phyloP scores from a whole-genome alignment of 2,113 vertebrate genomes.

The Morphnarchus princeps region DNA sequence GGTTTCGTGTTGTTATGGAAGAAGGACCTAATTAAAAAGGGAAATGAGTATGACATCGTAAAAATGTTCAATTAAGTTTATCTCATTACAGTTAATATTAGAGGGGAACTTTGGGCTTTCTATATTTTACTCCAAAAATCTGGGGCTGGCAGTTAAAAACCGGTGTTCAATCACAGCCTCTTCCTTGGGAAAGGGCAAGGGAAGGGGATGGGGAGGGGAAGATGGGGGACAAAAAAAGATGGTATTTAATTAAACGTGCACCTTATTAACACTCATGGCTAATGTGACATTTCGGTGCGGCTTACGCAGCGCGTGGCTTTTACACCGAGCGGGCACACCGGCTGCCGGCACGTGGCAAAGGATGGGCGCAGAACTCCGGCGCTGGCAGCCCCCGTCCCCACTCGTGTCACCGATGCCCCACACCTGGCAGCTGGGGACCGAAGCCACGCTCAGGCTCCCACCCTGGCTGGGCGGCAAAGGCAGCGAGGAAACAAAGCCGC shows the following conservation, averaged over 20 bases:
- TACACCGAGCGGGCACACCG: neutral
- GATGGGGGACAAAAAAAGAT: rapidly evolving
- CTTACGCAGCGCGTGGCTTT: neutral
- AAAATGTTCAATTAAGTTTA: conserved; percentile 32
- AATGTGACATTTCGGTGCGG: neutral
- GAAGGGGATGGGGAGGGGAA: neutral
- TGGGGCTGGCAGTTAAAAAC: neutral
- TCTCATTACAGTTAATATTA: conserved; percentile 7
- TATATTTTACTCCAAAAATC: neutral
- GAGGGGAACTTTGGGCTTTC: neutral
- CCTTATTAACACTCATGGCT: neutral
- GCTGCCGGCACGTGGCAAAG: neutral
- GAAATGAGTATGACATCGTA: conserved; percentile 2
- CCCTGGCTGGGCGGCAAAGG: neutral
- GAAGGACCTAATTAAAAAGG: conserved; percentile 44
- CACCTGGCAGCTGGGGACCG: neutral
- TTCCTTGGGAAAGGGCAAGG: neutral
- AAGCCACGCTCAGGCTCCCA: neutral
- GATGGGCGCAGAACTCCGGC: neutral
- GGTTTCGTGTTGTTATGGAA: neutral
- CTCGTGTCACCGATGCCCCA: neutral
- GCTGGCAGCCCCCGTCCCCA: neutral
- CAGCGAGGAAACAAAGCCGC: neutral
- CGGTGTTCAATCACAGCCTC: neutral
- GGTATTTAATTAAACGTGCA: neutral